Evolutionary conservation across 2,113 vertebrate species (phyloP), one percentile per base, ranked within the genome.

Genomic region (Cyprinodon brontotheroides): DNA sequence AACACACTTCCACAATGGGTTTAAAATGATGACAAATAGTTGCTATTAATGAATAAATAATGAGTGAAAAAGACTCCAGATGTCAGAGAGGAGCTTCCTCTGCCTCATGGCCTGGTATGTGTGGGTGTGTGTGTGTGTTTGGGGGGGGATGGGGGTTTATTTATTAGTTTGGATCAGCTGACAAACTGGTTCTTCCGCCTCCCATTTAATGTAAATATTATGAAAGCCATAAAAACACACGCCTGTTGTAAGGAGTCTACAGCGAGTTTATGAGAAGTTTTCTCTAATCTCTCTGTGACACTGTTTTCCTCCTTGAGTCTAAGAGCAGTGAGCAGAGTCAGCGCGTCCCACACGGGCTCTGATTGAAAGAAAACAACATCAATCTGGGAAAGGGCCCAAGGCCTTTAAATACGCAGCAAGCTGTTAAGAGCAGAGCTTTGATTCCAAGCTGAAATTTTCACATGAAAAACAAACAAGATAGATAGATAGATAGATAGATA

Each of bases 291-390:
- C 29, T 67, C 14, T 53, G 13, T 61, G 70, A 14, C 11, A 0
- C 69, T 45, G 69, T 63, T 74, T 53, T 70, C 83, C 80, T 85
- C 84, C 86, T 68, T 61, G 12, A 15, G 14, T 53, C 48, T 59
- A 60, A 47, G 12, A 14, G 61, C 79, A 77, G 74, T 61, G 79
- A 83, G 85, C 78, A 87, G 86, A 22, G 11, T 47, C 75, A 82
- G 74, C 63, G 76, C 85, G 71, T 91, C 89, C 90, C 91, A 90
- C 92, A 77, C 85, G 22, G 50, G 77, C 76, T 74, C 74, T 89
- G 91, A 92, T 90, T 93, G 88, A 90, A 94, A 83, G 86, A 93
- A 94, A 93, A 92, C 92, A 92, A 90, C 89, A 93, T 92, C 86
- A 92, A 92, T 94, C 90, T 87, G 74, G 74, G 72, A 6, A 73